Evolutionary conservation across 2,113 vertebrate genomes (phyloP).

Genomic region (Puffinus mauretanicus): DNA sequence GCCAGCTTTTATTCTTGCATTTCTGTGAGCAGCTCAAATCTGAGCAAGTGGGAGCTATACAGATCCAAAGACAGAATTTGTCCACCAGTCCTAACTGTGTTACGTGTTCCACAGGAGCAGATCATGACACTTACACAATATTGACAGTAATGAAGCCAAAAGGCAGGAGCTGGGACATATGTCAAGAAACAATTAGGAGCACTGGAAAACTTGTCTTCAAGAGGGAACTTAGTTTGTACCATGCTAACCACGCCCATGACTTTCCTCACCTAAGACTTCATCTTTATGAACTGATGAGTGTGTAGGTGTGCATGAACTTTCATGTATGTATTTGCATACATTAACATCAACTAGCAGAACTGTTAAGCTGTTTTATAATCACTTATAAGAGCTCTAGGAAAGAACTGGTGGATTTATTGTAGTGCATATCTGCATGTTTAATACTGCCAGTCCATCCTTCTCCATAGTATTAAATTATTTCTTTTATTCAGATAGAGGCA

Average conservation of each 20-base stretch:
- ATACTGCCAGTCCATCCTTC: background rate
- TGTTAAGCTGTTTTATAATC: background rate
- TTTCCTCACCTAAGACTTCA: background rate
- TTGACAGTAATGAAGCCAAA: background rate
- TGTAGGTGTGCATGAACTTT: background rate
- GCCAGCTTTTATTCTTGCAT: background rate
- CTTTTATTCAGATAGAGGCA: background rate
- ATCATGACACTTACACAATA: rapidly evolving
- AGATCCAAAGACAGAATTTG: background rate
- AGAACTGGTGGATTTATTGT: background rate
- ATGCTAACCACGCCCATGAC: background rate
- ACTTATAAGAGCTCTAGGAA: background rate
- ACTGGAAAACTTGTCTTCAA: background rate
- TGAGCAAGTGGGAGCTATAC: background rate
- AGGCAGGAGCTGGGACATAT: background rate
- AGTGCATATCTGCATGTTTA: background rate
- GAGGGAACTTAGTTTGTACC: background rate
- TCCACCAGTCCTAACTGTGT: too few species aligned
- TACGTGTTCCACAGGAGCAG: background rate
- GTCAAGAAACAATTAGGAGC: background rate
- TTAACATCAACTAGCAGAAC: background rate
- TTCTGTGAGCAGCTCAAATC: background rate
- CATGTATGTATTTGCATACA: background rate
- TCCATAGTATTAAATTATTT: background rate
- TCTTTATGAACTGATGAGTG: background rate